Evolutionary conservation across 2,888 invertebrate species (phyloP), one percentile per base, ranked within the genome.

Genomic region (Microplitis manilae): DNA sequence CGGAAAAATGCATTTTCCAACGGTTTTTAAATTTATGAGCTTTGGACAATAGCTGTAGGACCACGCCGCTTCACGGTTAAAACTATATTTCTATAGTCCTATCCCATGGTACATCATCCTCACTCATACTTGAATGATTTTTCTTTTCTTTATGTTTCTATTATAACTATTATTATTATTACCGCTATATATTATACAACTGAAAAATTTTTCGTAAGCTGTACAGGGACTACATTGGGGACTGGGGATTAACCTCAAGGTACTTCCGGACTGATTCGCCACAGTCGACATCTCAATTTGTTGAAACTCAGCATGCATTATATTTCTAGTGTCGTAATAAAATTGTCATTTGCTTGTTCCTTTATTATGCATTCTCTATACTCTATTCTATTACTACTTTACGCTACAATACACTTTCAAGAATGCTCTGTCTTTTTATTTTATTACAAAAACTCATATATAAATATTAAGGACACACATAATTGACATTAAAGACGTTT

Each of bases 1-100:
- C 80, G 87, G 86, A 87, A 86, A 88, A 87, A 86, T 86, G 84
- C 84, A 86, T 87, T 87, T 88, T 86, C 86, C 86, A 86, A 84
- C 84, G 86, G 84, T 83, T 81, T 83, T 83, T 83, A 85, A 87
- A 88, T 88, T 88, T 87, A 88, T 87, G 85, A 85, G 77, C 78
- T 79, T 78, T 80, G 85, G 83, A 88, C 87, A 88, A 88, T 88
- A 82, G 82, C 82, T 76, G 72, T 81, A 81, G 77, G 79, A 82
- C 82, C 73, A 81, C 77, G 82, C 81, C 71, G 79, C 79, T 77
- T 80, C 76, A 79, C 79, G 79, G 75, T 78, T 81, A 79, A 73
- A 68, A 76, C 73, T 78, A 50, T 77, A 67, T 62, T 39, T 76
- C 76, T 67, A 50, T 73, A 39, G 40, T 68, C 70, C 65, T 30